Percentiles rank a stretch among this genome's conserved stretches.
phyloP scores from a whole-genome alignment of 1,140 invertebrate genomes.

The Solenopsis invicta region DNA sequence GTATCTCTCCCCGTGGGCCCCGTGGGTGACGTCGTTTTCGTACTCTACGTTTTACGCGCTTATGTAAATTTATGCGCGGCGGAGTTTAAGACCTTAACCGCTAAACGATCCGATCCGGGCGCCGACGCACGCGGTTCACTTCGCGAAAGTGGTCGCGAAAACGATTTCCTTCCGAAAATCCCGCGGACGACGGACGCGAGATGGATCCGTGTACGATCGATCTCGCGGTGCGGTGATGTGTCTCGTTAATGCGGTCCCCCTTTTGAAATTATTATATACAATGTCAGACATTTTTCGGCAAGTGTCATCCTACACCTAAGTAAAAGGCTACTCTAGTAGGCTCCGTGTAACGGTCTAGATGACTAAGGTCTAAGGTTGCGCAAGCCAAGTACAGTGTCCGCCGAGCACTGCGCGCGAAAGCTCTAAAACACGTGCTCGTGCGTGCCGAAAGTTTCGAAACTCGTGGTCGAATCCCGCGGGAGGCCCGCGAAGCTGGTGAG shows the following conservation, averaged over 20 bases:
- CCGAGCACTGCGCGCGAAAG: slow-evolving; percentile 30
- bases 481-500: not conserved
- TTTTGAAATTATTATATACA: not conserved
- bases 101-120: slow-evolving; percentile 29
- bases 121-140: not conserved
- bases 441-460: slow-evolving; percentile 25
- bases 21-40: not conserved
- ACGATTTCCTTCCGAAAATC: not conserved
- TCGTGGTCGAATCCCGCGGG: slow-evolving; percentile 48
- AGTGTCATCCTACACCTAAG: not conserved
- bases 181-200: not conserved
- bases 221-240: not conserved
- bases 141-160: not conserved
- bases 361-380: slow-evolving; percentile 46
- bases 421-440: slow-evolving; percentile 45
- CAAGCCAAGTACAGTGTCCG: slow-evolving; percentile 47
- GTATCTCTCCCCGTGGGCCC: not conserved
- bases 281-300: not conserved
- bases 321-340: slow-evolving; percentile 36
- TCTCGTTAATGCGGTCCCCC: not conserved
- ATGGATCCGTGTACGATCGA: slow-evolving; percentile 7
- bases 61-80: slow-evolving; percentile 47
- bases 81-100: slow-evolving; percentile 7
- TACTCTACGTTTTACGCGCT: slow-evolving; percentile 18
- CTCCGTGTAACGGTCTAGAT: slow-evolving; percentile 50